Conservation (phyloP, 2,888 invertebrate species). For the Phrixothrix hirtus region DNA sequence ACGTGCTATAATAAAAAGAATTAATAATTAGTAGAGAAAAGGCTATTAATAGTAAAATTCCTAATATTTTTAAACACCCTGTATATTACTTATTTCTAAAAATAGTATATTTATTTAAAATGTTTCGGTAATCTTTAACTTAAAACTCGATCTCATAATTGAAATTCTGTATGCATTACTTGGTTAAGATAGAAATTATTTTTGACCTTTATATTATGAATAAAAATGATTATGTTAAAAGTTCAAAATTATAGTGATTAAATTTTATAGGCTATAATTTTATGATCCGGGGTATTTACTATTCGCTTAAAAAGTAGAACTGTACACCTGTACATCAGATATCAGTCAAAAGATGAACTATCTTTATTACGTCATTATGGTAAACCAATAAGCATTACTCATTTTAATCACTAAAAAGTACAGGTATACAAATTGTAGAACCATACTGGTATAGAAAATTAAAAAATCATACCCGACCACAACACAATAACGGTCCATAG, state of each 20-base stretch:
- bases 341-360: neutral
- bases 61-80: too few species aligned
- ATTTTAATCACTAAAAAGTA: slow-evolving; percentile 4
- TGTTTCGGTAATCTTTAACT: too few species aligned
- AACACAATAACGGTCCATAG: neutral
- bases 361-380: slow-evolving; percentile 5
- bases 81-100: too few species aligned
- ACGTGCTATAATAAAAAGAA: too few species aligned
- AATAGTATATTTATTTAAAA: too few species aligned
- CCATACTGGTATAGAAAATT: neutral
- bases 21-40: too few species aligned
- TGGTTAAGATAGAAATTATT: too few species aligned
- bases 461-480: neutral
- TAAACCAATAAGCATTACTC: slow-evolving; percentile 3
- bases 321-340: too few species aligned
- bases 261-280: slow-evolving; percentile 16
- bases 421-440: neutral
- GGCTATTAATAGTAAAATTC: too few species aligned
- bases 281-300: slow-evolving; percentile 2
- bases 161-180: too few species aligned
- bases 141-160: too few species aligned
- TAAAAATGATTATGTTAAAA: slow-evolving; percentile 6
- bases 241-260: slow-evolving; percentile 12
- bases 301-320: slow-evolving; percentile 1
- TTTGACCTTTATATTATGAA: neutral